Percentiles rank a stretch among this genome's conserved stretches.
phyloP scores from a whole-genome alignment of 2,113 vertebrate genomes.

The Typhlomys cinereus region DNA sequence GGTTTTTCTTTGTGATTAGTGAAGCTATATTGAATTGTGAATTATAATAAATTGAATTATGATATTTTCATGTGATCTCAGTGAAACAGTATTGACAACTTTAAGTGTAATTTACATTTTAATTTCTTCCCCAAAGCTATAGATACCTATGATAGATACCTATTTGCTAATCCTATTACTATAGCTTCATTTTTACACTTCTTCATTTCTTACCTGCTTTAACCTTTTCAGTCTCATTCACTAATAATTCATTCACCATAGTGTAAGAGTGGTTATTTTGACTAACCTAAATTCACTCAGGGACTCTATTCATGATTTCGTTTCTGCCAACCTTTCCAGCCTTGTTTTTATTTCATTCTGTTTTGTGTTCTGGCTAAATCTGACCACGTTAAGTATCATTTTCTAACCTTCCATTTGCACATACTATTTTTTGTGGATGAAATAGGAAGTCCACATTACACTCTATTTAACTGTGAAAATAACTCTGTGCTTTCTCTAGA shows the following conservation, averaged over 20 bases:
- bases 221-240: not conserved
- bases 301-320: not conserved
- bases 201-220: not conserved
- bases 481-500: not conserved
- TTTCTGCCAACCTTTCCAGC: not conserved
- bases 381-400: not conserved
- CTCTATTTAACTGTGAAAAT: not conserved
- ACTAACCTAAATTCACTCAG: not conserved
- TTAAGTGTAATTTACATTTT: slow-evolving; percentile 23
- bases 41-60: not conserved
- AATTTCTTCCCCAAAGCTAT: not conserved
- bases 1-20: slow-evolving; percentile 26
- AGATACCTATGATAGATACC: slow-evolving; percentile 12
- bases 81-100: not conserved
- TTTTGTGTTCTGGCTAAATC: not conserved
- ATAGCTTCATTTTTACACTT: not conserved
- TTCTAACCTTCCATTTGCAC: not conserved
- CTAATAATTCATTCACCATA: not conserved
- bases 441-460: not conserved
- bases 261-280: not conserved
- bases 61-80: slow-evolving; percentile 17
- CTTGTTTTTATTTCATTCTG: not conserved
- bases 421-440: not conserved
- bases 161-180: not conserved
- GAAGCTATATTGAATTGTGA: slow-evolving; percentile 27